These are phyloP conservation scores for Meteorus colon DNA, from an alignment of 2,888 invertebrate species.

Conservation along the genomic window DNA sequence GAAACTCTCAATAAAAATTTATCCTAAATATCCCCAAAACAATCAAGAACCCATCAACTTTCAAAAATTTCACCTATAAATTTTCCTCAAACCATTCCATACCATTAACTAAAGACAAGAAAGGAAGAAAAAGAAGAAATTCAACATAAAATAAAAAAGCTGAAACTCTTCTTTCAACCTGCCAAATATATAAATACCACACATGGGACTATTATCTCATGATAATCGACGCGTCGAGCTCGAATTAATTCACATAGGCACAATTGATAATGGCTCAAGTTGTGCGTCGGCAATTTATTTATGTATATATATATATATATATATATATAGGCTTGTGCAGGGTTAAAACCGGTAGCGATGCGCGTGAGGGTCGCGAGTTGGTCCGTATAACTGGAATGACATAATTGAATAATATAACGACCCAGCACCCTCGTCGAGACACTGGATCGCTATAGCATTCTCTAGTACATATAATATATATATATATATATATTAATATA, in stretches of 20 bases:
- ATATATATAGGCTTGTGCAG: conserved; percentile 24
- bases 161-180: background rate
- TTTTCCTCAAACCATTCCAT: too few species aligned
- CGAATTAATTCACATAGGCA: conserved; percentile 71
- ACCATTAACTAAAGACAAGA: too few species aligned
- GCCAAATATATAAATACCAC: background rate
- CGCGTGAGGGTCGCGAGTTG: conserved; percentile 50
- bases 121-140: too few species aligned
- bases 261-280: conserved; percentile 67
- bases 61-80: too few species aligned
- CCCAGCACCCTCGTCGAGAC: conserved; percentile 31
- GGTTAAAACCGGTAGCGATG: conserved; percentile 36
- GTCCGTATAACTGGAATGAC: conserved; percentile 70
- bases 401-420: conserved; percentile 73
- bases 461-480: background rate
- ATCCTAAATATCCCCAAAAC: too few species aligned
- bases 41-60: too few species aligned
- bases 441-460: background rate
- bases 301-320: conserved; percentile 15
- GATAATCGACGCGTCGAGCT: conserved; percentile 68
- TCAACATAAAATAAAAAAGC: background rate
- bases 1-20: too few species aligned
- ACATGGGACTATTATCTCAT: conserved; percentile 65
- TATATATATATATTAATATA: background rate
- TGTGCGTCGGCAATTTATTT: conserved; percentile 25